A percentile compares a stretch with the other conserved stretches of the same genome.
These are phyloP conservation scores for Actinernus sp. DNA, from an alignment of 92 coral and sea anemone species.

Conservation along the genomic window DNA sequence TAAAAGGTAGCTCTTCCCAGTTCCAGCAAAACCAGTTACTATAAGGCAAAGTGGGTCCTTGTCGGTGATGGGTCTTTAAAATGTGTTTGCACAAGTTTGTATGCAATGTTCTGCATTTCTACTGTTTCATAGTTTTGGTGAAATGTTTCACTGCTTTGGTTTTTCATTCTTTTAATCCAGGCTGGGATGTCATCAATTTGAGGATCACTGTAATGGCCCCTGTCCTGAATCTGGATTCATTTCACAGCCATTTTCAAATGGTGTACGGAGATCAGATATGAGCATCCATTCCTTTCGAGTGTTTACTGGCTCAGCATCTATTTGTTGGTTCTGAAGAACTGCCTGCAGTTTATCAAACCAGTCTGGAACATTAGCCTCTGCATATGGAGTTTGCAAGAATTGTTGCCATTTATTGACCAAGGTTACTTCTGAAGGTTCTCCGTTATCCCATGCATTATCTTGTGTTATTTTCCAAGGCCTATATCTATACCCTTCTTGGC, in stretches of 20 bases:
- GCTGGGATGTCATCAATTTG: too few species aligned
- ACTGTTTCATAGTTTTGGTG: conserved; percentile 41
- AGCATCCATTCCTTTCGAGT: too few species aligned
- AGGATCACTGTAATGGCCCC: conserved; percentile 37
- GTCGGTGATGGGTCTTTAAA: conserved; percentile 36
- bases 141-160: conserved; percentile 13
- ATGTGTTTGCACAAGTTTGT: conserved; percentile 56
- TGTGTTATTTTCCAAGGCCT: conserved; percentile 67
- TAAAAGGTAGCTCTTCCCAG: conserved; percentile 72
- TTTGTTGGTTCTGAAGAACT: conserved; percentile 60
- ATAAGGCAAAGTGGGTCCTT: conserved; percentile 67
- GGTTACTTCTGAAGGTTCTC: conserved; percentile 61
- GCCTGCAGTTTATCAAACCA: conserved; percentile 78
- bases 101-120: conserved; percentile 76
- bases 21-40: conserved; percentile 63
- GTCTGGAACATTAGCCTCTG: conserved; percentile 72
- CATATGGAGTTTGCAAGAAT: conserved; percentile 76
- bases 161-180: conserved; percentile 53
- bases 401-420: conserved; percentile 69
- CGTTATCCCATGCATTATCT: conserved; percentile 64
- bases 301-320: conserved; percentile 21
- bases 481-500: too few species aligned
- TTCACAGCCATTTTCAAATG: conserved; percentile 34
- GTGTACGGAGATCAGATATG: too few species aligned
- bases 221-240: conserved; percentile 51